phyloP scores from a whole-genome alignment of 2,113 vertebrate genomes.

The Epinephelus cyanopodus region DNA sequence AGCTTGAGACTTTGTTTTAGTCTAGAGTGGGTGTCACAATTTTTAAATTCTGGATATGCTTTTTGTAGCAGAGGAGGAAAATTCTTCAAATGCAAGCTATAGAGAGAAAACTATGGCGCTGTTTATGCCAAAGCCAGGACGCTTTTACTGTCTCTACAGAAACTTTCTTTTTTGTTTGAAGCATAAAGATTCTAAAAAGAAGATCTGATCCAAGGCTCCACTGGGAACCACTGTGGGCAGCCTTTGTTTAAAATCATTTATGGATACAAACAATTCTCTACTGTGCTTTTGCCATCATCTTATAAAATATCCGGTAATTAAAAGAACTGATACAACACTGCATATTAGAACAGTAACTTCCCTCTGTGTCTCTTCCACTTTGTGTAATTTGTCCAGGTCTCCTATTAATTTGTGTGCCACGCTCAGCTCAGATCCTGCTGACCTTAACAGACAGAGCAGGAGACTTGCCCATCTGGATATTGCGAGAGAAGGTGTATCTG shows the following conservation, averaged over 20 bases:
- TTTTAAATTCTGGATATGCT: slow-evolving; percentile 15
- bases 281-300: neutral
- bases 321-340: neutral
- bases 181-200: slow-evolving; percentile 1
- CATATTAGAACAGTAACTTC: neutral
- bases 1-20: slow-evolving; percentile 13
- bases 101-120: slow-evolving; percentile 2
- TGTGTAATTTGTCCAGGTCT: slow-evolving; percentile 14
- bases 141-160: slow-evolving; percentile 5
- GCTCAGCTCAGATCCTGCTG: slow-evolving; percentile 56
- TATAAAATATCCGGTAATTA: neutral
- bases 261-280: slow-evolving; percentile 7
- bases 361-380: neutral
- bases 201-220: neutral
- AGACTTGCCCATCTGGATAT: slow-evolving; percentile 28
- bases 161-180: neutral
- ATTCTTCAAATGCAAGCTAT: slow-evolving; percentile 9
- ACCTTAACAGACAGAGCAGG: slow-evolving; percentile 35
- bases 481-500: slow-evolving; percentile 52
- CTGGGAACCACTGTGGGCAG: slow-evolving; percentile 13
- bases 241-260: slow-evolving; percentile 12
- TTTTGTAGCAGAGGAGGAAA: neutral
- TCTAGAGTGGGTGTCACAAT: neutral
- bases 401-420: slow-evolving; percentile 17
- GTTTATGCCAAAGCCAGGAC: slow-evolving; percentile 26